Percentiles rank a stretch among this genome's conserved stretches.
Conservation (phyloP, 2,888 invertebrate species). For the Polyploca ridens region DNA sequence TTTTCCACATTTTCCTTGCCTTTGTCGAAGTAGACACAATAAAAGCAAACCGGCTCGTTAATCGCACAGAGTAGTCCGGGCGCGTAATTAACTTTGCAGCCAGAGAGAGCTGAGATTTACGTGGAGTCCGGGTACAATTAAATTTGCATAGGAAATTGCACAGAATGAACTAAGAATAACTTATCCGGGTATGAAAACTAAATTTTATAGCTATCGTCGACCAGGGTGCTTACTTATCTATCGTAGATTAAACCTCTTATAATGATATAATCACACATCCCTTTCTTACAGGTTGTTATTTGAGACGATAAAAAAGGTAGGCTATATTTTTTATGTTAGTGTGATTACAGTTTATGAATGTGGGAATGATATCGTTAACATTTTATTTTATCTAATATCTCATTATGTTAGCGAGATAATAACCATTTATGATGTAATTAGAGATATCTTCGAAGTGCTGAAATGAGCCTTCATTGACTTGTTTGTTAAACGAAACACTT, state of each 20-base stretch:
- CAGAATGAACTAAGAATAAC: slow-evolving; percentile 80
- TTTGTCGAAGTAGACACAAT: slow-evolving; percentile 78
- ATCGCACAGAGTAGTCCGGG: slow-evolving; percentile 70
- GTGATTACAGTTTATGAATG: slow-evolving; percentile 9
- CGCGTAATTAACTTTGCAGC: slow-evolving; percentile 82
- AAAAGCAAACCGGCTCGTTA: slow-evolving; percentile 75
- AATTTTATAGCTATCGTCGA: slow-evolving; percentile 66
- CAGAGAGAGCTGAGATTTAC: slow-evolving; percentile 79
- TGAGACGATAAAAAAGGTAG: slow-evolving; percentile 1
- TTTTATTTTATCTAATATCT: not conserved
- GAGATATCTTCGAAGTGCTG: not conserved
- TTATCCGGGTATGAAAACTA: slow-evolving; percentile 66
- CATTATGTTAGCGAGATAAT: slow-evolving; percentile 21
- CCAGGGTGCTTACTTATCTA: slow-evolving; percentile 20
- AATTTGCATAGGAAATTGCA: slow-evolving; percentile 84
- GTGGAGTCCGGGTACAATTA: slow-evolving; percentile 81
- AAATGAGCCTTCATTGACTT: too few species aligned
- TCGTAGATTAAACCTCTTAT: slow-evolving; percentile 30
- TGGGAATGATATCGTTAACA: not conserved
- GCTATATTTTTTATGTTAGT: slow-evolving; percentile 1
- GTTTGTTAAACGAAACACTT: not conserved
- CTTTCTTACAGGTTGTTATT: not conserved
- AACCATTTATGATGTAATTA: slow-evolving; percentile 25
- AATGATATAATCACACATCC: slow-evolving; percentile 17
- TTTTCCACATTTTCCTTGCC: slow-evolving; percentile 67